These are phyloP conservation scores for Saccopteryx bilineata DNA, from an alignment of 2,113 vertebrate genomes.

Conservation along the genomic window DNA sequence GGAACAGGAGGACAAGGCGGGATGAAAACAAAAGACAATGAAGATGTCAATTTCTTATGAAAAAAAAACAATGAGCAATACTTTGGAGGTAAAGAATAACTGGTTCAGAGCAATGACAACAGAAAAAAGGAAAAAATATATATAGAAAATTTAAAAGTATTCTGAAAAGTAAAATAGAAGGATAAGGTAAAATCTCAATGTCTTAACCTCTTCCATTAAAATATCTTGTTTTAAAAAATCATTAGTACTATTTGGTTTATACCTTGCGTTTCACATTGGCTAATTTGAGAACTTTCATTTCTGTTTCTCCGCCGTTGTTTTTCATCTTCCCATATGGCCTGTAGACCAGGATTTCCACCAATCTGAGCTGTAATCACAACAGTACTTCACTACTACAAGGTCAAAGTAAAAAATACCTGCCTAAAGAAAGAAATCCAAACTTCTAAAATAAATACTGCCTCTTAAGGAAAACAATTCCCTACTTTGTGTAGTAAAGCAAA, in stretches of 20 bases:
- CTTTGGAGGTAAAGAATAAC: background rate
- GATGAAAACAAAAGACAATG: slow-evolving; percentile 2
- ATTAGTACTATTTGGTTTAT: slow-evolving; percentile 61
- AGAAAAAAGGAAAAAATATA: slow-evolving; percentile 59
- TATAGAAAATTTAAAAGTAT: slow-evolving; percentile 13
- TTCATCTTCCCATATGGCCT: slow-evolving; percentile 99
- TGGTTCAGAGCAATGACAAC: background rate
- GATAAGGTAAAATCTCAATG: slow-evolving; percentile 24
- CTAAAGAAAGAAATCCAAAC: background rate
- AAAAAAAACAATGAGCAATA: background rate
- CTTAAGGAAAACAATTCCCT: slow-evolving; percentile 56
- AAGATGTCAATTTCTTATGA: background rate
- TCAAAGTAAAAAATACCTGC: slow-evolving; percentile 69
- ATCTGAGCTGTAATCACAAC: slow-evolving; percentile 92
- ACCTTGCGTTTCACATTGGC: slow-evolving; percentile 95
- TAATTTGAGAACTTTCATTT: slow-evolving; percentile 94
- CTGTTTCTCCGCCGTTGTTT: slow-evolving; percentile 95
- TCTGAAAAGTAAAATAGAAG: slow-evolving; percentile 57
- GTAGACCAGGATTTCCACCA: slow-evolving; percentile 96
- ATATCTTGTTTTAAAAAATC: background rate
- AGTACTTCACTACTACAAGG: slow-evolving; percentile 71
- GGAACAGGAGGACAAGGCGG: background rate
- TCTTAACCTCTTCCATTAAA: slow-evolving; percentile 40
- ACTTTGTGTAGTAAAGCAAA: slow-evolving; percentile 43
- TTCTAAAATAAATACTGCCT: background rate